These are phyloP conservation scores for Rotaria sp. DNA, from an alignment of 2,888 invertebrate species.

Conservation along the genomic window DNA sequence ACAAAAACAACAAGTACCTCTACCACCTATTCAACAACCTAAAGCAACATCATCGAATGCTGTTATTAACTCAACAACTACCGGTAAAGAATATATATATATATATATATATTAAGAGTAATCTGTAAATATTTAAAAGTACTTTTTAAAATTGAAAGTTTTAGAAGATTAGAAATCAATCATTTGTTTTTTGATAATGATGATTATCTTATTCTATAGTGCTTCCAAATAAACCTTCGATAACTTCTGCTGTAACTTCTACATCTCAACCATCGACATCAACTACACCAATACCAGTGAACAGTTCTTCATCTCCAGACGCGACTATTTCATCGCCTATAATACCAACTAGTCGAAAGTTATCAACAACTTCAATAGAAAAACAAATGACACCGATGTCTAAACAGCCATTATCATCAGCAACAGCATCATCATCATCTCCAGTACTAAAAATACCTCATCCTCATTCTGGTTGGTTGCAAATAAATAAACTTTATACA, in stretches of 20 bases:
- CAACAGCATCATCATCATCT: not conserved
- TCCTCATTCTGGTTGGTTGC: not conserved
- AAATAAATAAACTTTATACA: slow-evolving; percentile 25
- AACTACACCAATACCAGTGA: not conserved
- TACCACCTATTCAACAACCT: not conserved
- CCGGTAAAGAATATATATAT: not conserved
- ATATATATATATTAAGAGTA: not conserved
- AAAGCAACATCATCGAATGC: not conserved
- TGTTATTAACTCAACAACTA: not conserved
- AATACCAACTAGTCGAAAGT: not conserved
- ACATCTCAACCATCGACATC: not conserved
- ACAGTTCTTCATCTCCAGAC: not conserved
- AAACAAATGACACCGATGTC: not conserved
- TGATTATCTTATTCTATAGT: not conserved
- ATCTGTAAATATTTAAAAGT: not conserved
- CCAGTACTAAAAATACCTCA: not conserved
- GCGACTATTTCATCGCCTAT: not conserved
- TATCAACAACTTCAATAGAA: not conserved
- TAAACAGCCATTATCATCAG: not conserved
- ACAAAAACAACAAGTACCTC: not conserved
- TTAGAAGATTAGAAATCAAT: too few relatives aligned
- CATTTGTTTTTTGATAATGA: too few relatives aligned
- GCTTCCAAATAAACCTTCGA: not conserved
- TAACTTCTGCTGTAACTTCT: not conserved
- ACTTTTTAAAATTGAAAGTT: not conserved